Evolutionary conservation across 2,888 invertebrate species (phyloP), one percentile per base, ranked within the genome.

Genomic region (Hyposoter dolosus): DNA sequence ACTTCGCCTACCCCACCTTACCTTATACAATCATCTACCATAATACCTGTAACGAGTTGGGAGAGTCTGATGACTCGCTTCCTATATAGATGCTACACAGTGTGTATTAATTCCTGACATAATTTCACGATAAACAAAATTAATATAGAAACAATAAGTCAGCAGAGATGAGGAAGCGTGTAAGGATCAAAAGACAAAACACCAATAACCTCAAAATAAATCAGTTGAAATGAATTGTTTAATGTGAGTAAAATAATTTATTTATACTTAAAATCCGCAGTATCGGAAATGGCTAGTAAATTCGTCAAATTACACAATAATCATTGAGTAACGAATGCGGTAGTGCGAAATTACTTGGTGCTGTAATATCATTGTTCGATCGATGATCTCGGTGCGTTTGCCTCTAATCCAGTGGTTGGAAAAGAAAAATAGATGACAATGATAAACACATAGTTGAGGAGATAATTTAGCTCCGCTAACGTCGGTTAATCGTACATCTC

Each of bases 401-500:
- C n/a, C 43, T 45, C 68, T 17, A 56, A 60, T 69, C 60, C 7
- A 69, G 56, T 69, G 32, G 45, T 69, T 45, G 32, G 12, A 45
- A 69, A 65, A 60, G 0, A 53, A 60, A 60, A 69, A 45, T 60
- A 19, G 69, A 69, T 60, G 79, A 79, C 45, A 45, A 79, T 79
- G 79, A 69, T 79, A 68, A 79, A 60, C 60, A 71, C 43, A 69
- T 79, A 71, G 69, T 65, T 65, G 72, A 53, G 50, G 17, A 35
- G 63, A 75, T 85, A 63, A 85, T 82, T 75, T 40, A 65, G 63
- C 47, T 53, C 75, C 50, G 50, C 69, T 63, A 82, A 82, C 63
- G 63, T 43, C 68, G 32, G 78, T 63, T 85, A 82, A 82, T 85
- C 79, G 69, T 75, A 65, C 82, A 79, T 75, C 75, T 85, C 66